phyloP scores from a whole-genome alignment of 2,797 vertebrate genomes.

The Perodicticus potto region DNA sequence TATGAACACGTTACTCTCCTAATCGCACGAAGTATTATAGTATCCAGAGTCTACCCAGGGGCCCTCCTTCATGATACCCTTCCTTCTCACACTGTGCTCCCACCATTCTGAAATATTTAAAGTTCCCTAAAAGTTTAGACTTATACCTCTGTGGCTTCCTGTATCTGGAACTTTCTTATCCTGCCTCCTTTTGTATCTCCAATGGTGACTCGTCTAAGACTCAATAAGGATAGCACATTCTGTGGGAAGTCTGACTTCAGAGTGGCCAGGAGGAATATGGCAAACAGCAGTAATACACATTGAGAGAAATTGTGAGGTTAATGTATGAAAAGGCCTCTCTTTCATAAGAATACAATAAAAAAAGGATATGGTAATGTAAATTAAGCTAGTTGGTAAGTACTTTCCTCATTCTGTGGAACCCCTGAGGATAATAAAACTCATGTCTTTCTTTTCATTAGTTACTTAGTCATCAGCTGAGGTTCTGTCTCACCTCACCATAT shows the following conservation, averaged over 20 bases:
- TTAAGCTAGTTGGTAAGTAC: not conserved
- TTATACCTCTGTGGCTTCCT: not conserved
- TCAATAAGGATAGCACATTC: not conserved
- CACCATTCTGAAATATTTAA: not conserved
- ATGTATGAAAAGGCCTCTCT: not conserved
- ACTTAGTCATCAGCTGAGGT: not conserved
- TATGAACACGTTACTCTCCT: not conserved
- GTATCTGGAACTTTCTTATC: not conserved
- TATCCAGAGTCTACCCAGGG: no score
- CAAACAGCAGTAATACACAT: not conserved
- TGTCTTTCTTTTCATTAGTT: not conserved
- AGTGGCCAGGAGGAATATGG: not conserved
- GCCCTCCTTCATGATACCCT: no score
- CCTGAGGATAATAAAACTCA: not conserved
- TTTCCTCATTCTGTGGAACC: not conserved
- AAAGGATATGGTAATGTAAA: not conserved
- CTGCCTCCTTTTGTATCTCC: not conserved
- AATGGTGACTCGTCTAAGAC: not conserved
- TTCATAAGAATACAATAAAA: not conserved
- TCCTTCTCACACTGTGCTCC: not conserved
- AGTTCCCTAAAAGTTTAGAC: not conserved
- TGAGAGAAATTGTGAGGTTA: not conserved
- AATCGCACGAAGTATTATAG: not conserved
- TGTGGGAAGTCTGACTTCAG: not conserved
- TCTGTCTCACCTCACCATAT: not conserved